Evolutionary conservation across 2,113 vertebrate species (phyloP).

Genomic region (Scomber colias): DNA sequence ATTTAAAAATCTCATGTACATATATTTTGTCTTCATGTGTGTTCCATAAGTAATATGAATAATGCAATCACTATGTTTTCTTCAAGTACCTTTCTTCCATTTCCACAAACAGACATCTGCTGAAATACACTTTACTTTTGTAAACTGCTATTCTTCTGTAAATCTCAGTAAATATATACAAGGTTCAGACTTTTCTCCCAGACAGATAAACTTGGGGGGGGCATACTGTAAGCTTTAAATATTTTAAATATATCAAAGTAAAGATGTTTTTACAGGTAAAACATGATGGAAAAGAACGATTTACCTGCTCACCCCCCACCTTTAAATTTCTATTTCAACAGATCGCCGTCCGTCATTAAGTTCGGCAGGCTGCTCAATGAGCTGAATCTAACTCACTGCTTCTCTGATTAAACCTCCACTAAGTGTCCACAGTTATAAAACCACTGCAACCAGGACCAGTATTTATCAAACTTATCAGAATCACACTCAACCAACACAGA

Average conservation of each 20-base stretch:
- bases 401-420: background rate
- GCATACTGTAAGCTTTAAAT: background rate
- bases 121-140: conserved; percentile 63
- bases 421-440: background rate
- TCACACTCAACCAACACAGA: no score
- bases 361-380: no score
- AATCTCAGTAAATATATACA: conserved; percentile 73
- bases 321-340: background rate
- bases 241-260: background rate
- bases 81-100: conserved; percentile 49
- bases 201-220: background rate
- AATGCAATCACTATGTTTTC: conserved; percentile 49
- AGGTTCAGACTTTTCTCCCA: conserved; percentile 19
- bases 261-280: conserved; percentile 9
- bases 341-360: background rate
- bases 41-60: conserved; percentile 51
- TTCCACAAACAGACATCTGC: conserved; percentile 73
- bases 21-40: conserved; percentile 48
- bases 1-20: conserved; percentile 49
- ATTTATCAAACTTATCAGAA: no score
- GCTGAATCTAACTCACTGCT: background rate
- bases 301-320: conserved; percentile 2
- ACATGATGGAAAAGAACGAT: conserved; percentile 21
- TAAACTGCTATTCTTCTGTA: conserved; percentile 56
- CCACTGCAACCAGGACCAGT: background rate